phyloP scores from a whole-genome alignment of 2,888 invertebrate species.

The Clistopyga incitator region DNA sequence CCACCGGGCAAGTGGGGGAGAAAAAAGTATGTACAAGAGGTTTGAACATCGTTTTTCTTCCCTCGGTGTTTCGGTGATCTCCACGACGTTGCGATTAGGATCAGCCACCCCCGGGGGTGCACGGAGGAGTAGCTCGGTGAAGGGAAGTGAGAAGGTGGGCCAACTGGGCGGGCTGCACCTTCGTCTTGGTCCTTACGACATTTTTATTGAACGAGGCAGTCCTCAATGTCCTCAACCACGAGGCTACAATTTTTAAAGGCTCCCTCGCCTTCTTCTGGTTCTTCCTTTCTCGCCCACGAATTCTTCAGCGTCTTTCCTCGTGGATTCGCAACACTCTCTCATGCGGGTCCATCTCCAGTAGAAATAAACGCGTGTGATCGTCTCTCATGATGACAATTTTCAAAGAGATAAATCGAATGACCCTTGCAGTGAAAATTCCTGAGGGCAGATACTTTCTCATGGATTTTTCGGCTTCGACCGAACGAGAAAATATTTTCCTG shows the following conservation, averaged over 20 bases:
- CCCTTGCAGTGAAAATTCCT: not conserved
- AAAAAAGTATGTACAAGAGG: slow-evolving; percentile 42
- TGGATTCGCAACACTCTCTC: slow-evolving; percentile 47
- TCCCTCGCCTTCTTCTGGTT: not conserved
- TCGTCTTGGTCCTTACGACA: slow-evolving; percentile 68
- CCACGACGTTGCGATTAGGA: slow-evolving; percentile 70
- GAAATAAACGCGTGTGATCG: slow-evolving; percentile 9
- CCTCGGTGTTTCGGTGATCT: slow-evolving; percentile 48
- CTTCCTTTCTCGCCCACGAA: slow-evolving; percentile 5
- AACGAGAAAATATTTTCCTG: no score
- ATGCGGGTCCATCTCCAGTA: slow-evolving; percentile 17
- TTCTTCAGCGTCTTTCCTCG: slow-evolving; percentile 11
- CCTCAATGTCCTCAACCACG: slow-evolving; percentile 3
- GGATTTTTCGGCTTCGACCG: not conserved
- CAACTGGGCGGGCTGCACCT: slow-evolving; percentile 43
- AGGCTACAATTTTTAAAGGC: slow-evolving; percentile 27
- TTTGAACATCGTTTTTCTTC: slow-evolving; percentile 45
- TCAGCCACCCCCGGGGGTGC: slow-evolving; percentile 63
- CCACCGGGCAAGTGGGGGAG: slow-evolving; percentile 8
- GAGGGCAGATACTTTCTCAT: not conserved
- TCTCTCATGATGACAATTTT: slow-evolving; percentile 22
- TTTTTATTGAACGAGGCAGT: slow-evolving; percentile 68
- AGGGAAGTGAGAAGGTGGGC: slow-evolving; percentile 64
- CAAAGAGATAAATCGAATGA: not conserved
- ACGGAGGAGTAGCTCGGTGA: slow-evolving; percentile 9